Base-by-base conservation (phyloP, 2,797 vertebrate genomes). In the Leucoraja ocellata region DNA sequence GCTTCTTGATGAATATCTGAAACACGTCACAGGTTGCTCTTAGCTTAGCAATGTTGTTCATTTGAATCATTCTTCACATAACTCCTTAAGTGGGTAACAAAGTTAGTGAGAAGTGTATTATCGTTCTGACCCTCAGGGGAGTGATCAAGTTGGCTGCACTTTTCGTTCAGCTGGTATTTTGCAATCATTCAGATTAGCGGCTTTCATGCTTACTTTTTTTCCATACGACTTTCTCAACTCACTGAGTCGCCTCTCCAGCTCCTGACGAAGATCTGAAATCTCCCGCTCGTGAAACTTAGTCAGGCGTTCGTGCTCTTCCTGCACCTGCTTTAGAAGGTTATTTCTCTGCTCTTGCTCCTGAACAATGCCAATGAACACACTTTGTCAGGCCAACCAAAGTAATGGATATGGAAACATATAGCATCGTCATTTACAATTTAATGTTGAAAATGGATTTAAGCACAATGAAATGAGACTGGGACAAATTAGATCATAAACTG, bases 281-380 rank as follows among this genome's bases (percentile, higher is more conserved):
- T 98, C 96, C 0, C 94, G 93, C 0, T 95, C 94, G 0, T 98
- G 97, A 0, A 95, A 94, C 88, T 95, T 95, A 46, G 94, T 96
- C 46, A 98, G 95, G 6, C 94, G 96, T 28, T 94, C 95, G 63
- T 94, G 94, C 94, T 98, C 97, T 0, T 95, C 94, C 0, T 94
- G 96, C 94, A 97, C 95, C 6, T 94, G 93, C 0, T 94, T 95
- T 18, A 96, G 86, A 94, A 97, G 93, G 71, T 95, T 95, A 0
- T 96, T 94, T 93, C 97, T 96, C 94, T 97, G 96, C 93, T 93
- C 94, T 0, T 93, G 94, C 95, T 98, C 97, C 98, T 98, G 93
- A 1, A 92, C 90, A 76, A 76, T 16, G 39, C 21, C 36, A 74
- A 92, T 74, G 25, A 76, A 13, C 11, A 76, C 23, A 88, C 39